Percentiles rank a stretch among this genome's conserved stretches.
These are phyloP conservation scores for Oreochromis grahami DNA, from an alignment of 2,797 vertebrate species.

Conservation along the genomic window DNA sequence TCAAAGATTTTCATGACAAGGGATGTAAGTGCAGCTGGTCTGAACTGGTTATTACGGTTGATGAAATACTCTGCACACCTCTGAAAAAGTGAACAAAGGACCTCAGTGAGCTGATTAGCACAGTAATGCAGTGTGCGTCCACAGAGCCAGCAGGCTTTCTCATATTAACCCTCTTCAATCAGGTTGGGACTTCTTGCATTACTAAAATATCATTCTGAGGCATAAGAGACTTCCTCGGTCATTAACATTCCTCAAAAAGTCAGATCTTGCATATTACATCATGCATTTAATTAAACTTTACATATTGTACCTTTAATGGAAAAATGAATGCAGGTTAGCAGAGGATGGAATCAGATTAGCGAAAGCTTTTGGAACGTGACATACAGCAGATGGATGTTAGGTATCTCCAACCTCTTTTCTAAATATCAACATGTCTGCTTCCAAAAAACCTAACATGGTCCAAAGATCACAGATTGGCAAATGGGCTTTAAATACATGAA, in stretches of 20 bases:
- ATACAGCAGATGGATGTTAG: not conserved
- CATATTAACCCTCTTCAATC: not conserved
- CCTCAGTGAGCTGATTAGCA: not conserved
- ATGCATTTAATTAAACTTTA: not conserved
- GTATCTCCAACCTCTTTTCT: fast-evolving
- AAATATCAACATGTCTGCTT: not conserved
- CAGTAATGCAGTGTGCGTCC: not conserved
- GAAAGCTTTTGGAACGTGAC: not conserved
- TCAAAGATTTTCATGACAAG: not conserved
- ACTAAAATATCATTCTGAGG: not conserved
- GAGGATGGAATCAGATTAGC: not conserved
- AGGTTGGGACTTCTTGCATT: not conserved
- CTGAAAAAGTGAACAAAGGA: not conserved
- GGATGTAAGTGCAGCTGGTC: not conserved
- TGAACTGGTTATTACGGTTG: fast-evolving
- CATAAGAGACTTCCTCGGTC: not conserved
- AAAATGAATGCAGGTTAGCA: not conserved
- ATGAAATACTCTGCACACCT: not conserved
- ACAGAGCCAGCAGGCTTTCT: not conserved
- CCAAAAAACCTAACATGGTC: not conserved
- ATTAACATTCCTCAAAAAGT: fast-evolving
- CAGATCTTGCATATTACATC: not conserved
- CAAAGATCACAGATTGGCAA: not conserved
- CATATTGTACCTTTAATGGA: not conserved
- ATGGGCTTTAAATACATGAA: not conserved